phyloP scores from a whole-genome alignment of 1,140 invertebrate genomes.

The Drosophila erecta region DNA sequence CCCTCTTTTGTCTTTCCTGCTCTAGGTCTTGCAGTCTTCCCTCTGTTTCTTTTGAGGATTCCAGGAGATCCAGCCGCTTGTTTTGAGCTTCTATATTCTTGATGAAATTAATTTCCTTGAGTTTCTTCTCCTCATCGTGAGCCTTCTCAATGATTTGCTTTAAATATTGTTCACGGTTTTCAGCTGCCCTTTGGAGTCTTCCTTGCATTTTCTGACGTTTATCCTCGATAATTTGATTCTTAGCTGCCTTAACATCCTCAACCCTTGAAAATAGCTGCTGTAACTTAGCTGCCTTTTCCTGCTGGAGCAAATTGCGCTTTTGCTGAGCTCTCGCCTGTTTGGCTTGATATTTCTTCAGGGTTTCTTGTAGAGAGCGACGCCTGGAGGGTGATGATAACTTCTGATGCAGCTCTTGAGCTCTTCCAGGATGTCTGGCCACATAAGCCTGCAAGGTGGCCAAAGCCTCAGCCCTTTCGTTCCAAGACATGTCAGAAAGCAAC shows the following conservation, averaged over 20 bases:
- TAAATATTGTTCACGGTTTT: constrained; percentile 92
- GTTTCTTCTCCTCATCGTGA: constrained; percentile 98
- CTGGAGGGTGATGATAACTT: constrained; percentile 96
- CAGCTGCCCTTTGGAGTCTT: constrained; percentile 94
- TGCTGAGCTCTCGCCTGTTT: constrained; percentile 94
- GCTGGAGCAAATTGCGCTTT: constrained; percentile 91
- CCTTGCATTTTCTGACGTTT: constrained; percentile 93
- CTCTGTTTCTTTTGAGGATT: constrained; percentile 92
- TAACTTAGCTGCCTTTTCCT: constrained; percentile 93
- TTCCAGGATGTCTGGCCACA: constrained; percentile 93
- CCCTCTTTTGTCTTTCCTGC: constrained; percentile 87
- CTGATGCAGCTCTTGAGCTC: constrained; percentile 95
- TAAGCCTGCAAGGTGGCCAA: constrained; percentile 90
- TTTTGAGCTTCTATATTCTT: constrained; percentile 98
- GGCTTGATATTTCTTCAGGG: constrained; percentile 91
- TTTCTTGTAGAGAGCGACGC: constrained; percentile 92
- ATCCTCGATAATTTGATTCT: constrained; percentile 93
- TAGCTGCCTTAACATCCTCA: constrained; percentile 95
- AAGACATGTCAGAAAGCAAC: constrained; percentile 90
- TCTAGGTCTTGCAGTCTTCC: constrained; percentile 91
- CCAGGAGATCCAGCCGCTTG: constrained; percentile 94
- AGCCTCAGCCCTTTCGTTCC: constrained; percentile 91
- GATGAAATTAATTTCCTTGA: constrained; percentile 99
- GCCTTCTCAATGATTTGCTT: constrained; percentile 95
- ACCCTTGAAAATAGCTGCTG: constrained; percentile 94